Base-by-base conservation (phyloP, 2,113 vertebrate species). In the Entomyzon cyanotis region DNA sequence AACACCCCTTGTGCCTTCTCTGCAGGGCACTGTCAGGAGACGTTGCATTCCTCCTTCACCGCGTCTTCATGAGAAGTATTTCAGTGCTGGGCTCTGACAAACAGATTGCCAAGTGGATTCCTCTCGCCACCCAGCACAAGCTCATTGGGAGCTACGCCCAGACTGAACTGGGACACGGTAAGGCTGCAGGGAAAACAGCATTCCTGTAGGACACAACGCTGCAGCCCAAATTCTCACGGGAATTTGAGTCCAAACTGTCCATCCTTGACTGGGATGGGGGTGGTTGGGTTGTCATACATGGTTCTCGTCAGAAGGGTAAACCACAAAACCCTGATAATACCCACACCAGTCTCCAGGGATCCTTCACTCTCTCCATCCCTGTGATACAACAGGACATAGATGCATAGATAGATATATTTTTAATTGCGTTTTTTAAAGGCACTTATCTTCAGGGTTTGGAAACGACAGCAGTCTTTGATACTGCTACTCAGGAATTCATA, bases 91-190 rank as follows among this genome's bases (percentile, higher is more conserved):
- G 98, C 65, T 98, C 98, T 0, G 96, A 98, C 10, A 85, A 98
- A 35, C 98, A 98, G 90, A 80, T 98, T 3, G 92, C 95, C 62
- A 98, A 97, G 39, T 98, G 98, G 98, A 77, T 89, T 44, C 97
- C 97, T 19, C 97, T 97, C 0, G 93, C 97, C 63, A 24, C 44
- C 22, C 67, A 93, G 35, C 95, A 87, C 56, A 94, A 75, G 71
- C 94, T 98, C 41, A 94, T 98, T 25, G 63, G 90, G 41, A 98
- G 98, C 2, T 98, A 98, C 0, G 97, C 98, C 10, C 98, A 98
- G 90, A 98, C 98, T 1, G 98, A 98, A 68, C 73, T 98, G 85
- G 98, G 98, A 46, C 98, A 98, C 0, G 98, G 98, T 98, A 95
- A 98, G 97, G 64, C 60, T 83, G 53, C 23, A 28, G 27, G 71